These are phyloP conservation scores for Tetramorium parvispinum DNA, from an alignment of 1,140 invertebrate genomes.

Conservation along the genomic window DNA sequence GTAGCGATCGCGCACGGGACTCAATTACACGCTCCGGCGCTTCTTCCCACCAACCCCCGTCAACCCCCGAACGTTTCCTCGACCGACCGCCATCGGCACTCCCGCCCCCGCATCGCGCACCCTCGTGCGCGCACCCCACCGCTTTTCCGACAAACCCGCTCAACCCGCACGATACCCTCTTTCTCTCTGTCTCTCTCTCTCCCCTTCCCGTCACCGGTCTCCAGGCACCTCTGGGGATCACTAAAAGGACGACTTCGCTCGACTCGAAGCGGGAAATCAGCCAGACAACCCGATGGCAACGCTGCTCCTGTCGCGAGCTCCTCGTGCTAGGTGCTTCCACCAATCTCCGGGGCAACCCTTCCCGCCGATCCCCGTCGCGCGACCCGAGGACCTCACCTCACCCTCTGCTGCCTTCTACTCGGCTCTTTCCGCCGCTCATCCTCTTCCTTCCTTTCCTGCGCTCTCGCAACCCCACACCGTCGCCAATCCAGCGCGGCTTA, in stretches of 20 bases:
- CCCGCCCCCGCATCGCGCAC: constrained; percentile 48
- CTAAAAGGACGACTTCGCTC: constrained; percentile 72
- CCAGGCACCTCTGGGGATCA: constrained; percentile 69
- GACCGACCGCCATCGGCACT: constrained; percentile 69
- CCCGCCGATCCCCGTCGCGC: not conserved
- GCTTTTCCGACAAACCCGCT: constrained; percentile 57
- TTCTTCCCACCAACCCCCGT: constrained; percentile 31
- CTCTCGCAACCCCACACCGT: constrained; percentile 42
- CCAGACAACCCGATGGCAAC: constrained; percentile 77
- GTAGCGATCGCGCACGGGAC: constrained; percentile 85
- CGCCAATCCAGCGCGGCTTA: constrained; percentile 48
- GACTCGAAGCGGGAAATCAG: constrained; percentile 74
- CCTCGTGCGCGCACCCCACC: constrained; percentile 42
- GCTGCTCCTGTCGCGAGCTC: constrained; percentile 75
- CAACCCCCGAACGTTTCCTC: constrained; percentile 37
- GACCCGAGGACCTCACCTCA: constrained; percentile 22
- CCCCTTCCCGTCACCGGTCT: constrained; percentile 57
- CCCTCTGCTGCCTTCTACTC: constrained; percentile 37
- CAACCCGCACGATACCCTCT: constrained; percentile 19
- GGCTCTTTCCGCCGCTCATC: constrained; percentile 29
- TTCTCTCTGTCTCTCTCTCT: constrained; percentile 18
- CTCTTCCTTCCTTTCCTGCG: not conserved
- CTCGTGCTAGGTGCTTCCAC: constrained; percentile 58
- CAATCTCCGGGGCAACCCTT: constrained; percentile 56
- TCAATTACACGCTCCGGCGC: constrained; percentile 85